Evolutionary conservation across 2,113 vertebrate species (phyloP).

Genomic region (Halichoeres trimaculatus): DNA sequence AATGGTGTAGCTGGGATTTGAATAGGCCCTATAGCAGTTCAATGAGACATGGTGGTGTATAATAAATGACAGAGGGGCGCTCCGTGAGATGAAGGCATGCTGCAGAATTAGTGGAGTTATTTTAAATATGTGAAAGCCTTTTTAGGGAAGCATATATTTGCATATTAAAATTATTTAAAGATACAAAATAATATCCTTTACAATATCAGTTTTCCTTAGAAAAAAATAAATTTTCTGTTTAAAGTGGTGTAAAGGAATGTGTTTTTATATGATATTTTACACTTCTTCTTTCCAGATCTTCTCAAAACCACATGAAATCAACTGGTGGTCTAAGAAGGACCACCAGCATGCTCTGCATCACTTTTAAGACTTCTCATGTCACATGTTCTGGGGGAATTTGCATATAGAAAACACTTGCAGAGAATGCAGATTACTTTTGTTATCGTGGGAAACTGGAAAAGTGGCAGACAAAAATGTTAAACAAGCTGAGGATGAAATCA

Average conservation of each 20-base stretch:
- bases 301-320: conserved; percentile 4
- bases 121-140: conserved; percentile 7
- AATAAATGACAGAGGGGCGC: conserved; percentile 41
- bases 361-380: background rate
- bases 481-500: background rate
- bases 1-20: conserved; percentile 61
- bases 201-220: background rate
- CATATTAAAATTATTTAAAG: background rate
- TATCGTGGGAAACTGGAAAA: background rate
- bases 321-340: conserved; percentile 10
- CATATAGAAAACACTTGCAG: background rate
- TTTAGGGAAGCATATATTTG: background rate
- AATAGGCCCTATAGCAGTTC: conserved; percentile 40
- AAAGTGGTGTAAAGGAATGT: background rate
- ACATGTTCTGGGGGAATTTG: conserved; percentile 7
- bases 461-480: background rate
- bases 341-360: conserved; percentile 8
- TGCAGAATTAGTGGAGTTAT: conserved; percentile 10
- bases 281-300: background rate
- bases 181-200: background rate
- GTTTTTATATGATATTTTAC: background rate
- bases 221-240: background rate
- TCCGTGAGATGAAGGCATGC: conserved; percentile 36
- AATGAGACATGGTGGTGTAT: conserved; percentile 71
- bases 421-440: background rate